Evolutionary conservation across 2,797 vertebrate species (phyloP).

Genomic region (Synaphobranchus kaupii): DNA sequence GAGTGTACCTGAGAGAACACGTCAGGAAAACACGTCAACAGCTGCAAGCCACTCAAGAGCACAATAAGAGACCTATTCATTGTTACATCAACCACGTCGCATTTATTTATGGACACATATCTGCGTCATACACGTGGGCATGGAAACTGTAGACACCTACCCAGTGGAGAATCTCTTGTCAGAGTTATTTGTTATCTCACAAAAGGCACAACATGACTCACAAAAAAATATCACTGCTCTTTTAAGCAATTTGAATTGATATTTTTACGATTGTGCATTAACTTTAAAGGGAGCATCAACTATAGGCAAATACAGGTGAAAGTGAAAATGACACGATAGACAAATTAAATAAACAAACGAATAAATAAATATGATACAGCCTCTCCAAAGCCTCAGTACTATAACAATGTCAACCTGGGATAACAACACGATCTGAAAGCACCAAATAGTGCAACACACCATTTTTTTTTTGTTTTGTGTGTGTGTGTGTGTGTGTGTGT

Average conservation of each 20-base stretch:
- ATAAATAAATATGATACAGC: background rate
- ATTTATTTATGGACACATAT: background rate
- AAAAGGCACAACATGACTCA: background rate
- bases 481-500: no score
- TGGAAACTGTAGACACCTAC: background rate
- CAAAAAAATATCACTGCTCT: background rate
- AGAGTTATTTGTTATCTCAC: background rate
- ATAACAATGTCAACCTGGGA: background rate
- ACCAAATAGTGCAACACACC: background rate
- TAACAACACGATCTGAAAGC: background rate
- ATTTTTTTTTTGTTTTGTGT: no score
- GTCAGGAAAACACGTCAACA: background rate
- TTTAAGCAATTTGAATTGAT: background rate
- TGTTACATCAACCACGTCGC: background rate
- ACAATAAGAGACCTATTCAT: background rate
- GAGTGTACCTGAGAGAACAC: conserved; percentile 80
- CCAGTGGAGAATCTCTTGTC: background rate
- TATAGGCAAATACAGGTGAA: background rate
- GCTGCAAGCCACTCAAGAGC: background rate
- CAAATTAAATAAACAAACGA: background rate
- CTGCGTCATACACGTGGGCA: background rate
- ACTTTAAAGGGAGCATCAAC: background rate
- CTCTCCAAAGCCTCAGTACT: background rate
- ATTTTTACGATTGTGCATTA: background rate
- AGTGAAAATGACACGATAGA: background rate